phyloP scores from a whole-genome alignment of 2,797 vertebrate genomes.

The Cynopterus sphinx region DNA sequence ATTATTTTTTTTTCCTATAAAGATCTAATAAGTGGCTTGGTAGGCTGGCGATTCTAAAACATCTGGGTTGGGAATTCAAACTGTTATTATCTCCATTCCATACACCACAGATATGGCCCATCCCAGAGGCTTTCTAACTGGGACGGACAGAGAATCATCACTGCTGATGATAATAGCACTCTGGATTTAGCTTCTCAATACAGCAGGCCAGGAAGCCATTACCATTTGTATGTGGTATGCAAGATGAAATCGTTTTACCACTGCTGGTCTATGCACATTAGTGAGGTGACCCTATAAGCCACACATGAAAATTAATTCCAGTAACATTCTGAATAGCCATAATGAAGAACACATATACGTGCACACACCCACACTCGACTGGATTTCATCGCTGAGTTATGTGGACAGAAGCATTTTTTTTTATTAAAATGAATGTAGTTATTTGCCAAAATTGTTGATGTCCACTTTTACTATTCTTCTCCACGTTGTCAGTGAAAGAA shows the following conservation, averaged over 20 bases:
- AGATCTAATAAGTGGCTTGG: not conserved
- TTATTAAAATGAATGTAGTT: constrained; percentile 17
- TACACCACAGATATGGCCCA: not conserved
- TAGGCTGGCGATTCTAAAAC: not conserved
- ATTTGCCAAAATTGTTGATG: not conserved
- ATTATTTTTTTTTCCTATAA: not conserved
- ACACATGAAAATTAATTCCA: not conserved
- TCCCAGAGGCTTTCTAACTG: not conserved
- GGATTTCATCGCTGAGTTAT: not conserved
- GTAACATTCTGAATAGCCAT: not conserved
- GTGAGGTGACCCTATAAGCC: not conserved
- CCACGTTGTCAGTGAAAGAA: not conserved
- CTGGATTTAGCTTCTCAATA: not conserved
- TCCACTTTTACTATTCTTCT: constrained; percentile 27
- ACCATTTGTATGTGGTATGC: not conserved
- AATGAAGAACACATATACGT: not conserved
- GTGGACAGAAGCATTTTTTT: not conserved
- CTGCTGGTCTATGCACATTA: not conserved
- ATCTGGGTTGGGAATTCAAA: not conserved
- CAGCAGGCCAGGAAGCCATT: not conserved
- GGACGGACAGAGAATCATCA: not conserved
- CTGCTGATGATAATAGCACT: not conserved
- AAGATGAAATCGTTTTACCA: not conserved
- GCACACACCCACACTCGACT: not conserved
- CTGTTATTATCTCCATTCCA: not conserved